Conservation (phyloP, 2,888 invertebrate genomes). For the Ephialtes manifestator region DNA sequence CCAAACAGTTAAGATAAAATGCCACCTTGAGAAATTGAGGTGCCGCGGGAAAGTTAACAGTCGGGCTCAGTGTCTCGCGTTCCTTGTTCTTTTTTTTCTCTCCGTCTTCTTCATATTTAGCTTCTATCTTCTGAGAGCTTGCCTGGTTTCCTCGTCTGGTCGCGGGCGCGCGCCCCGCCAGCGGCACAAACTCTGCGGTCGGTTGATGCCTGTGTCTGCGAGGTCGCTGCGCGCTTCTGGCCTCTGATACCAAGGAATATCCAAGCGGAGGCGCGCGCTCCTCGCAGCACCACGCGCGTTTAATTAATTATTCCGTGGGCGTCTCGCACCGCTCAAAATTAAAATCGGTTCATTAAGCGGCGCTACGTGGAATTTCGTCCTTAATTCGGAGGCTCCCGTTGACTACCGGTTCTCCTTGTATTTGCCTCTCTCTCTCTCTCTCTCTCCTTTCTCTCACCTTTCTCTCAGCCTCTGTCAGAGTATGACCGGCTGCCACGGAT, state of each 20-base stretch:
- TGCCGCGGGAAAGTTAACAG: conserved; percentile 44
- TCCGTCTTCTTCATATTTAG: conserved; percentile 13
- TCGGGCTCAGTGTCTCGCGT: not conserved
- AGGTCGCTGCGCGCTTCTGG: conserved; percentile 3
- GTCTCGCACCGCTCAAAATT: conserved; percentile 75
- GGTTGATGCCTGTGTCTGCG: conserved; percentile 15
- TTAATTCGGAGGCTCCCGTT: conserved; percentile 67
- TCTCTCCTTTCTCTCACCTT: conserved; percentile 17
- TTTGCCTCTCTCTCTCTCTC: conserved; percentile 29
- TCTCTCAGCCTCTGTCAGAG: not conserved
- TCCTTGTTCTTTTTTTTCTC: conserved; percentile 22
- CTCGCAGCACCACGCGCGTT: conserved; percentile 41
- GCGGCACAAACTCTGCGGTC: conserved; percentile 33
- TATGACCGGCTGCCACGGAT: not conserved
- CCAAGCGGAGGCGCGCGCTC: conserved; percentile 45
- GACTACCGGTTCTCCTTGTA: conserved; percentile 56
- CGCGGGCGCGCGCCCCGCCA: conserved; percentile 39
- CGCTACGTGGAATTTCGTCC: conserved; percentile 75
- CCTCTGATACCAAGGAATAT: conserved; percentile 2
- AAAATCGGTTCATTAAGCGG: conserved; percentile 80
- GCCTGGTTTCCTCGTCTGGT: conserved; percentile 31
- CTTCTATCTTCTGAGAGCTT: conserved; percentile 11
- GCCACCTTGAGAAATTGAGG: conserved; percentile 41
- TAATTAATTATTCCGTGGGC: conserved; percentile 79
- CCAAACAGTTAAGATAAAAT: conserved; percentile 42